Percentiles rank a stretch among this genome's conserved stretches.
phyloP scores from a whole-genome alignment of 2,888 invertebrate genomes.

The Clusia tigrina region DNA sequence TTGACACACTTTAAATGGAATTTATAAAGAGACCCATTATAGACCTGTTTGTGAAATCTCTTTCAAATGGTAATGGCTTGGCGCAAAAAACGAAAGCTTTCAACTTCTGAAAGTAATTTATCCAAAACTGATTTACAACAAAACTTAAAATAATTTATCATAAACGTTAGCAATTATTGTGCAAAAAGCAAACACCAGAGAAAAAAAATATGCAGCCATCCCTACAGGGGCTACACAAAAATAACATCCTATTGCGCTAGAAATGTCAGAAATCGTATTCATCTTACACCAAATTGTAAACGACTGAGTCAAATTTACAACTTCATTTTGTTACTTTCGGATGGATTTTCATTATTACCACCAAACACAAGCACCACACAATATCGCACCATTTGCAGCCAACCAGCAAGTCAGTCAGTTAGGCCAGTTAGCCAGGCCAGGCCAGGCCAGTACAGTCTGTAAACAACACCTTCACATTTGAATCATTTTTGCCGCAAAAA shows the following conservation, averaged over 20 bases:
- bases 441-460: not conserved
- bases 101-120: no score
- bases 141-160: not conserved
- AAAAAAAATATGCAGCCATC: not conserved
- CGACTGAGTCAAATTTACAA: not conserved
- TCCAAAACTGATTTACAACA: no score
- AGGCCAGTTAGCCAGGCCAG: slow-evolving; percentile 10
- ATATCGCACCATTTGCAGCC: slow-evolving; percentile 10
- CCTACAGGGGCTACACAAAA: not conserved
- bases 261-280: not conserved
- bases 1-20: no score
- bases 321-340: not conserved
- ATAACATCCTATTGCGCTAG: not conserved
- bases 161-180: no score
- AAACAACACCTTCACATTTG: not conserved
- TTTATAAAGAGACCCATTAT: no score
- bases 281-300: not conserved
- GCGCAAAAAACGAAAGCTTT: no score
- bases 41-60: no score
- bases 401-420: slow-evolving; percentile 22
- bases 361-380: not conserved
- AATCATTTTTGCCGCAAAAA: not conserved
- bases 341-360: not conserved
- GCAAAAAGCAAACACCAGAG: no score
- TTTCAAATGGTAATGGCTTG: no score